Base-by-base conservation (phyloP, 1,140 invertebrate species). In the Heliconius hermathena region DNA sequence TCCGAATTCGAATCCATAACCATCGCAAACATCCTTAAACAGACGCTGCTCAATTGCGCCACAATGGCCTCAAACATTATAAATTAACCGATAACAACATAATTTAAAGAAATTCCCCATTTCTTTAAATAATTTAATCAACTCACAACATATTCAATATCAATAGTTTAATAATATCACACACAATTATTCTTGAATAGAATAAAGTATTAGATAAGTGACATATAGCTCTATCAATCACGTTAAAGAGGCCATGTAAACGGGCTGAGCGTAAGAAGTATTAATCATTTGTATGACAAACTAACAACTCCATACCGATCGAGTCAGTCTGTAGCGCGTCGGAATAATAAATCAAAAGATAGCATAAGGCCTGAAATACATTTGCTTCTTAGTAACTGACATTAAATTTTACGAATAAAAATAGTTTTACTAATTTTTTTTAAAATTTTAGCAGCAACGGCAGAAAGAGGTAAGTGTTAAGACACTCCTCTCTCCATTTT, bases 231-330 rank as follows among this genome's bases (percentile, higher is more conserved):
- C 75, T 38, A 84, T 86, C 76, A 72, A 85, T 84, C 80, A 82
- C 73, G 46, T 54, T 70, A 79, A 77, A 81, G 74, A 79, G 80
- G 82, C 77, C 81, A 81, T 84, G 80, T 81, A 81, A 86, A 84
- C 82, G 80, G 71, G 81, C 74, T 73, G 71, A 81, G 77, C 38
- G 78, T 79, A 54, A 73, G 74, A 70, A 81, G 81, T 84, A 90
- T 89, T 87, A 88, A 90, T 91, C 88, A 89, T 85, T 66, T 76
- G 79, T 84, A 79, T 87, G 86, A 88, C 88, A 87, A 87, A 88
- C 86, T 85, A 87, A 88, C 85, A 88, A 87, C 82, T 89, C 84
- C 83, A 89, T 90, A 84, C 78, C 83, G 73, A 78, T 79, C 79
- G 75, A 84, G 83, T 82, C 83, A 79, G 73, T 78, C 82, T 73